These are phyloP conservation scores for Monochamus saltuarius DNA, from an alignment of 1,140 invertebrate genomes.

Conservation along the genomic window DNA sequence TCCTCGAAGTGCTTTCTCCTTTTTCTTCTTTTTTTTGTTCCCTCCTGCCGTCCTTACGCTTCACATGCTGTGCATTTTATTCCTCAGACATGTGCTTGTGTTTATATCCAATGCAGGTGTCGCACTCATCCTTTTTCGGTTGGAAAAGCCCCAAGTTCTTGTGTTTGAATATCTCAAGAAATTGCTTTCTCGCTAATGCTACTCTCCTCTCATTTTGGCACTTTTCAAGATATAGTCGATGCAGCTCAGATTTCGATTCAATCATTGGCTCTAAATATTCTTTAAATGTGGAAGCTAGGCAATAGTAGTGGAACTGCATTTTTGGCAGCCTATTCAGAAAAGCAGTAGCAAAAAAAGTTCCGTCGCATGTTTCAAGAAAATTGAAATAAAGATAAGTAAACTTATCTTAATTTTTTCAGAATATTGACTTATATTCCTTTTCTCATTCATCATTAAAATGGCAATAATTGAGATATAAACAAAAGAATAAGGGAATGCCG, in stretches of 20 bases:
- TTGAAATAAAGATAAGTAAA: no score
- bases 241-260: slow-evolving; percentile 33
- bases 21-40: slow-evolving; percentile 30
- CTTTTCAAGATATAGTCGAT: slow-evolving; percentile 28
- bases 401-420: no score
- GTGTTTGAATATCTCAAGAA: slow-evolving; percentile 18
- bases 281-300: slow-evolving; percentile 32
- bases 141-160: slow-evolving; percentile 32
- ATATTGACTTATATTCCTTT: no score
- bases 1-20: slow-evolving; percentile 29
- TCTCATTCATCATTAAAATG: no score
- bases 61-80: slow-evolving; percentile 31
- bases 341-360: not conserved
- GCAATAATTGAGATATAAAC: no score
- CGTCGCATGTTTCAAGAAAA: no score
- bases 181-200: not conserved
- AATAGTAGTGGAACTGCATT: slow-evolving; percentile 38
- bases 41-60: slow-evolving; percentile 25
- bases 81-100: slow-evolving; percentile 24
- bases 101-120: slow-evolving; percentile 35
- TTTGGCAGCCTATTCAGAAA: slow-evolving; percentile 35
- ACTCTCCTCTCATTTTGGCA: not conserved
- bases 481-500: no score
- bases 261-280: no score
- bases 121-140: slow-evolving; percentile 40